Evolutionary conservation across 2,113 vertebrate species (phyloP).

Genomic region (Capreolus pygargus): DNA sequence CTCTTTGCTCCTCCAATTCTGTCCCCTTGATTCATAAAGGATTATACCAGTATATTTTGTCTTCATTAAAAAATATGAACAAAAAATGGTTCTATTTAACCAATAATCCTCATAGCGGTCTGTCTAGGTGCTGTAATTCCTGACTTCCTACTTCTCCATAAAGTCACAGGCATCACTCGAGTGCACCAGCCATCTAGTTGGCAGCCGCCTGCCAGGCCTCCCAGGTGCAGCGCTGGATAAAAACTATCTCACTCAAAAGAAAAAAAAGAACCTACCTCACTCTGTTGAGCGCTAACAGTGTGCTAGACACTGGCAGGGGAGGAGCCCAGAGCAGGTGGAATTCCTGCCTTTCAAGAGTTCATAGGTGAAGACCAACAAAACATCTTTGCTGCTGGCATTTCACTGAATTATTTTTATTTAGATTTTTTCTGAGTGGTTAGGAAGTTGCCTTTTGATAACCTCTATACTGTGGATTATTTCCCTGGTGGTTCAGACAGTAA

Average conservation of each 20-base stretch:
- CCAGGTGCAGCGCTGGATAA: conserved; percentile 70
- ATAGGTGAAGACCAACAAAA: conserved; percentile 58
- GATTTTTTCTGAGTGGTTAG: conserved; percentile 38
- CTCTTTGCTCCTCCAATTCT: neutral
- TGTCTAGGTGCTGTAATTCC: conserved; percentile 63
- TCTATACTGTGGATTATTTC: neutral
- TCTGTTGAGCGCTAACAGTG: conserved; percentile 64
- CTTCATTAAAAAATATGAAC: conserved; percentile 66
- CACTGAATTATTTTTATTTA: conserved; percentile 46
- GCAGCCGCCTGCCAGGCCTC: conserved; percentile 68
- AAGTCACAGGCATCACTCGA: conserved; percentile 48
- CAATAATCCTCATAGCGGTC: conserved; percentile 59
- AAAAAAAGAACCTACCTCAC: conserved; percentile 41
- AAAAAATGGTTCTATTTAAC: conserved; percentile 57
- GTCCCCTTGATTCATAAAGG: conserved; percentile 47
- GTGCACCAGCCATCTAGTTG: conserved; percentile 38
- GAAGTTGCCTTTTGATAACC: conserved; percentile 63
- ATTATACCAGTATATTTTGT: conserved; percentile 59
- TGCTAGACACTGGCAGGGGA: conserved; percentile 64
- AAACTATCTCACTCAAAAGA: conserved; percentile 56
- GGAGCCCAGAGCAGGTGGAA: conserved; percentile 54
- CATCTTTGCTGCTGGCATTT: conserved; percentile 15
- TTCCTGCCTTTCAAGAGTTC: conserved; percentile 46
- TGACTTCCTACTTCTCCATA: conserved; percentile 62
- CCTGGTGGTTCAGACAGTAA: neutral